Base-by-base conservation (phyloP, 2,113 vertebrate genomes). In the Syrmaticus mikado region DNA sequence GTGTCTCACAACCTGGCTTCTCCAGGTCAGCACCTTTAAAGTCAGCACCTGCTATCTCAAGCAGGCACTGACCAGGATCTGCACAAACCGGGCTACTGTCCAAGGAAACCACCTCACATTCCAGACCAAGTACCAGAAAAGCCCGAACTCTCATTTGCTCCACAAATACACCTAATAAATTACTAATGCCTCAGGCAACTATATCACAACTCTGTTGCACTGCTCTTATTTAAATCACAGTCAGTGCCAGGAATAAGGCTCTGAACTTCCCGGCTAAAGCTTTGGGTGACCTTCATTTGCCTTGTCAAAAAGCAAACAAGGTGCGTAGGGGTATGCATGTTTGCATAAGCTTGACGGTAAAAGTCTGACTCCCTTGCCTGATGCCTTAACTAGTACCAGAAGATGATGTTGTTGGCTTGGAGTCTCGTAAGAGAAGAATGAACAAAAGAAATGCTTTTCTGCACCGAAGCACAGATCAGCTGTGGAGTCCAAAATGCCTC, bases 311-410 rank as follows among this genome's bases (percentile, higher is more conserved):
- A 62, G 22, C 90, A 89, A 41, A 32, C 27, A 16, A 13, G 5
- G 20, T 3, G 25, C 0, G 2, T 12, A 41, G 8, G 58, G 25
- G 48, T 52, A 40, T 3, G 3, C 1, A 2, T 61, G 71, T 82
- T 91, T 79, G 71, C 41, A 20, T 30, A 89, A 92, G n/a, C 17
- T 65, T 67, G 38, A 36, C 80, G 71, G 41, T 11, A 58, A 79
- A 89, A 87, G 28, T 45, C 40, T 36, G 18, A 53, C 60, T 89
- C 38, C 50, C 25, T 67, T 64, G 28, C 27, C 40, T 83, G 79
- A 71, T 82, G 65, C 38, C 15, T 60, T 92, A 92, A 89, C 22
- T 75, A 92, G 72, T 18, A 87, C 34, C 28, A 94, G 79, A 72
- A 91, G 22, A 34, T 1, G 11, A 79, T 53, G n/a, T 8, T 67